A percentile compares a stretch with the other conserved stretches of the same genome.
Conservation (phyloP, 2,797 vertebrate genomes). For the Hafferia zeledoni region DNA sequence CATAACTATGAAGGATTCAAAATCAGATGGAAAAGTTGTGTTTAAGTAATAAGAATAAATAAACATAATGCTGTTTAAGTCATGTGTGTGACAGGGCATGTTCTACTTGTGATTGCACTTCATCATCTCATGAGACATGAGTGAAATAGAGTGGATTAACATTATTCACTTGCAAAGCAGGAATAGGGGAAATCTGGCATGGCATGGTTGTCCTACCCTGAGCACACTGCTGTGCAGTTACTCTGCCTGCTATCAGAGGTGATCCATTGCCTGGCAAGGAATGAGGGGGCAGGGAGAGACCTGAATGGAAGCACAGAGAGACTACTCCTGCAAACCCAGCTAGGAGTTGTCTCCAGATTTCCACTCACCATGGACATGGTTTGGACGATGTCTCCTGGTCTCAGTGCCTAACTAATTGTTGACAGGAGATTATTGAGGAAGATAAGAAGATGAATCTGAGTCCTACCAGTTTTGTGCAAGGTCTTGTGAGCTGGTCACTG, state of each 20-base stretch:
- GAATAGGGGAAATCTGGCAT: background rate
- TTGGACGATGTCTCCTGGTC: background rate
- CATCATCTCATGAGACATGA: background rate
- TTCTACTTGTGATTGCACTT: background rate
- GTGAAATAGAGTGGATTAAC: background rate
- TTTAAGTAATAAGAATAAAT: background rate
- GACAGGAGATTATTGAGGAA: background rate
- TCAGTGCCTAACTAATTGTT: background rate
- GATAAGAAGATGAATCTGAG: background rate
- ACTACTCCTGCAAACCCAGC: background rate
- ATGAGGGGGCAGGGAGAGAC: background rate
- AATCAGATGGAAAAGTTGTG: background rate
- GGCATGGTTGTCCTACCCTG: background rate
- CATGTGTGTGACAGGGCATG: accelerated
- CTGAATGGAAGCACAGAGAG: background rate
- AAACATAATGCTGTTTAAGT: background rate
- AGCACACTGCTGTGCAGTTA: background rate
- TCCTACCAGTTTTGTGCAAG: background rate
- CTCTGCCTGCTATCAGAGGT: background rate
- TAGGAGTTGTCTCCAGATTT: background rate
- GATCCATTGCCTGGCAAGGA: background rate
- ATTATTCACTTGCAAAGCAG: background rate
- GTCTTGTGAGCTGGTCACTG: background rate
- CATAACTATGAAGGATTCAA: background rate
- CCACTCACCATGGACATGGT: background rate